Percentiles rank a stretch among this genome's conserved stretches.
phyloP scores from a whole-genome alignment of 1,140 invertebrate species.

The Nephila pilipes region DNA sequence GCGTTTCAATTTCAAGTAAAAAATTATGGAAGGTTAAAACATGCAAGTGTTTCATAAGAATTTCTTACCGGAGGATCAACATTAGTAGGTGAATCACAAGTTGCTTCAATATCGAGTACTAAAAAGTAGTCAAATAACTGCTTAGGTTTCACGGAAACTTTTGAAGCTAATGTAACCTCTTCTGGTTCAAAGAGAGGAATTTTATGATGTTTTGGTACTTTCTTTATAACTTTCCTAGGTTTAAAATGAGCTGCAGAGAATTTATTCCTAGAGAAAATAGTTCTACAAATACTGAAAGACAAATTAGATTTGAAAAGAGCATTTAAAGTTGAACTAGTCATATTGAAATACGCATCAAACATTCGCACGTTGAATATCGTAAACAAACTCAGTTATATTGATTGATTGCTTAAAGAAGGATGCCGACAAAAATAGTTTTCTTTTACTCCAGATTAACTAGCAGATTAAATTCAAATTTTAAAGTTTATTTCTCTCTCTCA shows the following conservation, averaged over 20 bases:
- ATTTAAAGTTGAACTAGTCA: not conserved
- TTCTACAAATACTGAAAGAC: constrained; percentile 7
- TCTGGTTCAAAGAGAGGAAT: not conserved
- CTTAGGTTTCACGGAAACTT: not conserved
- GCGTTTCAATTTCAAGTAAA: too few relatives aligned
- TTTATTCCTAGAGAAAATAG: not conserved
- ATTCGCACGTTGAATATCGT: not conserved
- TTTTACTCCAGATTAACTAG: too few relatives aligned
- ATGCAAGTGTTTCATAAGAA: too few relatives aligned
- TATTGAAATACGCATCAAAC: not conserved
- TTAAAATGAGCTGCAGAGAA: not conserved
- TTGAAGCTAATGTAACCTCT: constrained; percentile 35
- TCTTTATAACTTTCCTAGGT: not conserved
- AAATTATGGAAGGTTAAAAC: too few relatives aligned
- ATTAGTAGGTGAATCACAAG: constrained; percentile 81
- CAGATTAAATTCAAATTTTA: too few relatives aligned
- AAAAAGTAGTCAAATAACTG: constrained; percentile 83
- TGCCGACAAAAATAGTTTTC: too few relatives aligned
- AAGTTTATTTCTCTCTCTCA: too few relatives aligned
- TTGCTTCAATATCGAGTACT: constrained; percentile 86
- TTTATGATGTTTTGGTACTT: constrained; percentile 3
- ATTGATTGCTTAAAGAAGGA: too few relatives aligned
- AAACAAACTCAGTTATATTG: too few relatives aligned
- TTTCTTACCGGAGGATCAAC: constrained; percentile 79
- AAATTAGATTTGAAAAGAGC: constrained; percentile 1